Conservation (phyloP, 2,113 vertebrate species). For the Zapornia atra region DNA sequence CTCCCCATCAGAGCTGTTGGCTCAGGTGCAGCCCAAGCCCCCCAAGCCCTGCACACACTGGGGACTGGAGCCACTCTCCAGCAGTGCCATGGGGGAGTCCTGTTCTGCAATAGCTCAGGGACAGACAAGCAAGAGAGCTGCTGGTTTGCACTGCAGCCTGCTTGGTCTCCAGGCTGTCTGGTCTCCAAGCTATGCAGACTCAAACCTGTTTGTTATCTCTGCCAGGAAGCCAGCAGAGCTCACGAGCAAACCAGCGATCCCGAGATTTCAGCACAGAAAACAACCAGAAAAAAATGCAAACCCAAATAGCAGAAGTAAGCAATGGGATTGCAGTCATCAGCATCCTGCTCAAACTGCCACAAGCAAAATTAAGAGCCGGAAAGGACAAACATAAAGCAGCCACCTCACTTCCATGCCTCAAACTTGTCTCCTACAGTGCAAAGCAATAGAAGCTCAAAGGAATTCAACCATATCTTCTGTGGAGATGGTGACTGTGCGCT, state of each 20-base stretch:
- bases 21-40: neutral
- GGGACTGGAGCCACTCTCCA: accelerated
- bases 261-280: neutral
- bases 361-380: neutral
- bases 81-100: neutral
- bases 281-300: neutral
- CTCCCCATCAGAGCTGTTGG: neutral
- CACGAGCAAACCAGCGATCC: neutral
- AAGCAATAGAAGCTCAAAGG: neutral
- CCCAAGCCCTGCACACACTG: no score
- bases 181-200: neutral
- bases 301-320: neutral
- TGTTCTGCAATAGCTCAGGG: accelerated
- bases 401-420: neutral
- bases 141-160: neutral
- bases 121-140: neutral
- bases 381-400: neutral
- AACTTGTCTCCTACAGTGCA: neutral
- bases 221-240: neutral
- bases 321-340: accelerated
- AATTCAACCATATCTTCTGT: neutral
- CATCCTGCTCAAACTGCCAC: neutral
- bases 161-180: neutral
- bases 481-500: neutral
- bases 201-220: neutral